Base-by-base conservation (phyloP, 2,797 vertebrate genomes). In the Telmatherina bonti region DNA sequence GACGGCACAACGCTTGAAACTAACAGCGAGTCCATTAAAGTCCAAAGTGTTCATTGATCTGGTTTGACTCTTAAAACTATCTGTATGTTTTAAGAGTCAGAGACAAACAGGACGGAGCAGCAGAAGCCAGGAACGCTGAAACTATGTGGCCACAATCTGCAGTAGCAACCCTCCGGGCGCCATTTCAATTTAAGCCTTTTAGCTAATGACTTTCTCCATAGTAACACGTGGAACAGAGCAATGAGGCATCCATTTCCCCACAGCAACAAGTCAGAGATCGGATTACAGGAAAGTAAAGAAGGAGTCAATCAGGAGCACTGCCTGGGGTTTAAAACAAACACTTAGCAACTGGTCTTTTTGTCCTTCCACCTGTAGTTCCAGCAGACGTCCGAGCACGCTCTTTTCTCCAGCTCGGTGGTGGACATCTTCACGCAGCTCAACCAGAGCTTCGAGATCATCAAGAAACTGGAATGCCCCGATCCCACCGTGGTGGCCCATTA, bases 341-440 rank as follows among this genome's bases (percentile, higher is more conserved):
- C 52, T 52, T 9, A 45, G 2, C 49, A 51, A 54, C 7, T 1
- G 53, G 2, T 70, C 20, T 3, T 49, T 0, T 51, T 2, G 2
- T 67, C 20, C 29, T 0, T 69, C 52, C 7, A 0, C 55, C 51
- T 70, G 43, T 82, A 99, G 98, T 99, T 99, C 92, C 98, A 98
- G 92, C 96, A 96, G 89, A 99, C 97, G 0, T 99, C 98, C 0
- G 97, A 99, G 85, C 98, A 99, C 0, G 97, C 96, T 1, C 93
- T 99, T 16, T 99, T 99, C 93, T 99, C 98, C 92, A 96, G 97
- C 89, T 99, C 98, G 0, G 98, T 99, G 92, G 98, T 99, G 81
- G 98, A 99, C 6, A 95, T 99, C 89, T 99, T 99, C 94, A 98
- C 97, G 0, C 98, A 99, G 89, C 97, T 99, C 86, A 99, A 98